These are phyloP conservation scores for Acrocephalus kingi DNA, from an alignment of 2,113 vertebrate genomes.

Conservation along the genomic window DNA sequence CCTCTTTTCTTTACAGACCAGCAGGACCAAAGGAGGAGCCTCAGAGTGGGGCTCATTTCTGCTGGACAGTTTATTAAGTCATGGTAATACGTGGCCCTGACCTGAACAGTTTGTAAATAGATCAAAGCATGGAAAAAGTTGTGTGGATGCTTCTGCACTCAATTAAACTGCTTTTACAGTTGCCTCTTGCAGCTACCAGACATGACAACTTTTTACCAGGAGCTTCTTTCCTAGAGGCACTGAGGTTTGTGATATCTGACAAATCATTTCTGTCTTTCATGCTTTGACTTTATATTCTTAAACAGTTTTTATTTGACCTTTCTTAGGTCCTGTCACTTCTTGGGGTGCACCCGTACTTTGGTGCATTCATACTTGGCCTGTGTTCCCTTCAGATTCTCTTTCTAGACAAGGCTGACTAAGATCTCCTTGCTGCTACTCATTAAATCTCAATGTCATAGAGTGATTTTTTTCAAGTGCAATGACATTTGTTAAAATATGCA, in stretches of 20 bases:
- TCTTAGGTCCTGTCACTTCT: neutral
- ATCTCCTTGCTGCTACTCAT: neutral
- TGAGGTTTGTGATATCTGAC: neutral
- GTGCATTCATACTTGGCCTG: neutral
- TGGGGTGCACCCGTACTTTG: neutral
- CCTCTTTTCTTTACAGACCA: neutral
- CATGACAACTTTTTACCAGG: neutral
- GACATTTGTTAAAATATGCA: slow-evolving; percentile 50
- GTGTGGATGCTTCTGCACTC: neutral
- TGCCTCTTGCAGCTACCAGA: neutral
- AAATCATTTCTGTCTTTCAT: neutral
- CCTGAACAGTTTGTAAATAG: neutral
- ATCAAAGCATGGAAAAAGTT: neutral
- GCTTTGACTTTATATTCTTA: neutral
- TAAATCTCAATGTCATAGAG: slow-evolving; percentile 9
- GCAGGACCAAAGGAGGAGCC: neutral
- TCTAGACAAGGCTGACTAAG: neutral
- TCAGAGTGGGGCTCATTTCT: neutral
- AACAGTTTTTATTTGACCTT: neutral
- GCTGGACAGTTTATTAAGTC: neutral
- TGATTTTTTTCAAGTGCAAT: neutral
- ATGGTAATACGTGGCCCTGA: fast-evolving
- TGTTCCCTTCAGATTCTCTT: neutral
- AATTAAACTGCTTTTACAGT: neutral
- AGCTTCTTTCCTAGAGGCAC: neutral